Base-by-base conservation (phyloP, 1,140 invertebrate genomes). In the Sinella curviseta region DNA sequence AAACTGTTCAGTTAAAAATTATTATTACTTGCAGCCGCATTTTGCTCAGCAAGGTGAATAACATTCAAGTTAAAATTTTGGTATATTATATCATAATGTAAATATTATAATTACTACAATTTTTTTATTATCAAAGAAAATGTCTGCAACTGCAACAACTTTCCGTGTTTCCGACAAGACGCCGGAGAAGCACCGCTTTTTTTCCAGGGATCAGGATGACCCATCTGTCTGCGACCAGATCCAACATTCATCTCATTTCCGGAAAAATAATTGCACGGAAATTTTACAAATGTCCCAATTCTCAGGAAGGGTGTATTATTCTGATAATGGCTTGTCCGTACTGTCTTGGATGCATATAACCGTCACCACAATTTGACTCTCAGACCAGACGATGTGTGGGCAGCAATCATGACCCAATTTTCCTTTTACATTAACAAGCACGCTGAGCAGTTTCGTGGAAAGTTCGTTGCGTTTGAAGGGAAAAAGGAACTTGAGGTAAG, bases 401-500 rank as follows among this genome's bases (percentile, higher is more conserved):
- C 77, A 0, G 73, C 80, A 0, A 76, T 81, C 35, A 78, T 81
- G 57, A 78, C 77, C 1, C 80, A 81, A 57, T 81, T 81, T 39
- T 81, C 80, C 1, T 78, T 76, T 36, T 74, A 80, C 39, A 28
- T 80, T 24, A 80, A 80, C 12, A 57, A 60, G 31, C 12, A 65
- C 4, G 79, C 77, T 4, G 77, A 81, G 55, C 31, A 78, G 26
- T 81, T 73, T 39, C 33, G 77, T 16, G 65, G 36, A 31, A 24
- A 81, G 48, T 81, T 81, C 33, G 80, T 81, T 0, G 78, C 55
- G 33, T 81, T 81, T 76, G 80, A 81, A 55, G 80, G 77, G 8
- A 78, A 81, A 36, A 81, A 78, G 35, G 74, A 78, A 78, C 34
- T 81, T 1, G 24, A 34, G 1, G n/a, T 16, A 75, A 12, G 57